Evolutionary conservation across 2,888 invertebrate species (phyloP).

Genomic region (Acronicta leporina): DNA sequence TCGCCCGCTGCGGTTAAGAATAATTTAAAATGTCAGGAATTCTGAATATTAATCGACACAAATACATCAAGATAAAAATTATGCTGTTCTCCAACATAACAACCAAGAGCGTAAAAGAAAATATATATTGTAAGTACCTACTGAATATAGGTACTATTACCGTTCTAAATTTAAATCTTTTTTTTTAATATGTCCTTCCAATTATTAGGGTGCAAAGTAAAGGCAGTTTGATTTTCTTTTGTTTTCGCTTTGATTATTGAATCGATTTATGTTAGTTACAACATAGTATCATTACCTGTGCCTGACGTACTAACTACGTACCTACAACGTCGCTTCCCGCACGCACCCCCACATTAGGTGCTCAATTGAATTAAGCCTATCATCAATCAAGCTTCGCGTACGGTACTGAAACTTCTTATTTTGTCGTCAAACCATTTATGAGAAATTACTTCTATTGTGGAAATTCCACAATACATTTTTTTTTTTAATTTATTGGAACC

Average conservation of each 20-base stretch:
- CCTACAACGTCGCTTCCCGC: slow-evolving; percentile 10
- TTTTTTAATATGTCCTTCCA: too few relatives aligned
- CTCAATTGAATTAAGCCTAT: slow-evolving; percentile 58
- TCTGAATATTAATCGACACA: too few relatives aligned
- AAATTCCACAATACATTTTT: slow-evolving; percentile 8
- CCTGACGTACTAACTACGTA: slow-evolving; percentile 18
- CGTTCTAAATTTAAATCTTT: too few relatives aligned
- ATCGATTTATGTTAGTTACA: slow-evolving; percentile 1
- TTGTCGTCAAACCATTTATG: slow-evolving; percentile 54
- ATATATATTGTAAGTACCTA: too few relatives aligned
- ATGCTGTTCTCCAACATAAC: too few relatives aligned
- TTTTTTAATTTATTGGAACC: too few relatives aligned
- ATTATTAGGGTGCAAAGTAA: not conserved
- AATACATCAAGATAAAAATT: too few relatives aligned
- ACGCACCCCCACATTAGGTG: slow-evolving; percentile 47
- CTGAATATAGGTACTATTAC: too few relatives aligned
- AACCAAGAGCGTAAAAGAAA: too few relatives aligned
- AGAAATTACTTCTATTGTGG: slow-evolving; percentile 25
- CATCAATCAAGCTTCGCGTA: slow-evolving; percentile 61
- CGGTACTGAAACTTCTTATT: slow-evolving; percentile 50
- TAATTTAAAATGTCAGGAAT: not conserved
- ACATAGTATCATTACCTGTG: slow-evolving; percentile 20
- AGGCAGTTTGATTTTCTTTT: not conserved
- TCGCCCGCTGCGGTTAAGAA: slow-evolving; percentile 16
- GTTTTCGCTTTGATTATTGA: not conserved